phyloP scores from a whole-genome alignment of 2,113 vertebrate species.

The Hydrochoerus hydrochaeris region DNA sequence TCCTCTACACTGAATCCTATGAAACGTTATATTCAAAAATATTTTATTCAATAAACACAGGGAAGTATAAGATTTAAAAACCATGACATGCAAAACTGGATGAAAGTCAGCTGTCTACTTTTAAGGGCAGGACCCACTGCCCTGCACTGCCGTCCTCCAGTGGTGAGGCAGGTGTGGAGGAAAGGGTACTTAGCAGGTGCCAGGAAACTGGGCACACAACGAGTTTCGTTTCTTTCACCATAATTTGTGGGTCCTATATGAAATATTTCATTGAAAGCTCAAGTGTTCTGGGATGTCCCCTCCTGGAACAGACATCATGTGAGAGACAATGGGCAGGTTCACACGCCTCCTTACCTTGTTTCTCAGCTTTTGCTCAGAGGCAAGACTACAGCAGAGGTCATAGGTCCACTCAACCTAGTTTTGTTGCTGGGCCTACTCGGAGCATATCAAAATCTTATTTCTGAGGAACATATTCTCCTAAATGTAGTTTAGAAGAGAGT shows the following conservation, averaged over 20 bases:
- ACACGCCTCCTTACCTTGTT: not conserved
- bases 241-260: not conserved
- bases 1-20: not conserved
- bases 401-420: not conserved
- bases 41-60: not conserved
- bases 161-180: not conserved
- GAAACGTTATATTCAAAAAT: not conserved
- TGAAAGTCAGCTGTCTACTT: not conserved
- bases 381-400: not conserved
- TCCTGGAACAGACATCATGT: not conserved
- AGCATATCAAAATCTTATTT: conserved; percentile 21
- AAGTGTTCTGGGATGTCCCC: not conserved
- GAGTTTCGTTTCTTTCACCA: not conserved
- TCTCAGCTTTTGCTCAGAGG: not conserved
- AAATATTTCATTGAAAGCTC: not conserved
- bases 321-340: not conserved
- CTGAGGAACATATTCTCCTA: not conserved
- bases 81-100: not conserved
- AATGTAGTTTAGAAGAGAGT: not conserved
- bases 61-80: not conserved
- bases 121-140: not conserved
- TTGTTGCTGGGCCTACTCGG: not conserved
- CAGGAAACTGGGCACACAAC: not conserved
- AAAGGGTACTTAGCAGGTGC: not conserved
- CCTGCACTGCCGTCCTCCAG: not conserved